Percentiles rank a stretch among this genome's conserved stretches.
These are phyloP conservation scores for Lates calcarifer DNA, from an alignment of 2,113 vertebrate genomes.

Conservation along the genomic window DNA sequence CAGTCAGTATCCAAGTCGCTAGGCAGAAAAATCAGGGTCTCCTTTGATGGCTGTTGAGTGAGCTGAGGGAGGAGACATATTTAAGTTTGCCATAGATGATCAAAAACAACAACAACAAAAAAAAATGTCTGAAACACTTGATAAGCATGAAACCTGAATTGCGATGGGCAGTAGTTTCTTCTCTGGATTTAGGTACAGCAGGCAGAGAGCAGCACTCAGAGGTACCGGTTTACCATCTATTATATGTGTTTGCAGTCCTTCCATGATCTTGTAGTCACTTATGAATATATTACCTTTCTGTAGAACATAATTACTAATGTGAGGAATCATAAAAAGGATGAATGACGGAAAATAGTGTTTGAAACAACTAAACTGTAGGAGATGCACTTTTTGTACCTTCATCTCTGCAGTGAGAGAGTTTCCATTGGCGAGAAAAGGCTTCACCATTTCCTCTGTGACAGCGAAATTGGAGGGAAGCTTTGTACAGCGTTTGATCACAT, in stretches of 20 bases:
- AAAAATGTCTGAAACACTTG: background rate
- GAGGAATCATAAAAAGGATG: background rate
- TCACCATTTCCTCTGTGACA: constrained; percentile 88
- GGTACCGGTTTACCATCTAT: constrained; percentile 52
- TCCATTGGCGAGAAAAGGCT: constrained; percentile 82
- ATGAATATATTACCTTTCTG: constrained; percentile 87
- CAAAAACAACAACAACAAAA: background rate
- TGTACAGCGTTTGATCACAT: constrained; percentile 85
- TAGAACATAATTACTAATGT: background rate
- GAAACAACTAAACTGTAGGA: background rate
- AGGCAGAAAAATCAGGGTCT: no score
- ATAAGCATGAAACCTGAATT: constrained; percentile 75
- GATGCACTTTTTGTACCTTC: constrained; percentile 79
- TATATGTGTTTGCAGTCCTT: constrained; percentile 69
- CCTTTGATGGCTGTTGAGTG: no score
- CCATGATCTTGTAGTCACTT: constrained; percentile 80
- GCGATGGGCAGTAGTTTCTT: constrained; percentile 73
- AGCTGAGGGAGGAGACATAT: no score
- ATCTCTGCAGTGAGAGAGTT: constrained; percentile 85
- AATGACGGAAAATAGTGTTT: background rate
- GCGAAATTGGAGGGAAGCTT: constrained; percentile 87
- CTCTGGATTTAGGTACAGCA: constrained; percentile 70
- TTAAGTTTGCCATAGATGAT: no score
- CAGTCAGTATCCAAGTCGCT: no score
- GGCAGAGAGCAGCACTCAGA: constrained; percentile 62